Evolutionary conservation across 2,888 invertebrate species (phyloP).

Genomic region (Chromoteleia sp.): DNA sequence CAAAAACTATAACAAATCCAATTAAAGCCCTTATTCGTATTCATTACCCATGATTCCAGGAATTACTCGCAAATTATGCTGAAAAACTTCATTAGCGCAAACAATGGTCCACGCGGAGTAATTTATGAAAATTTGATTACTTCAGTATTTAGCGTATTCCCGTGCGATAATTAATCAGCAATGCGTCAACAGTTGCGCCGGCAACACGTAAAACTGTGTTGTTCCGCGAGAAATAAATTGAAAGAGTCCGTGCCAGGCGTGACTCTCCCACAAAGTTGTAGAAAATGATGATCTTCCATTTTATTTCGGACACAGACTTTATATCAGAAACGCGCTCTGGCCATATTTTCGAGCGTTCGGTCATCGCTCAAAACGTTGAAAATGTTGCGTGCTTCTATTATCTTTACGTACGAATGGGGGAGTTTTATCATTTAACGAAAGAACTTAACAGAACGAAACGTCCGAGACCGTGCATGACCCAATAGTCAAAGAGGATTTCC

Average conservation of each 20-base stretch:
- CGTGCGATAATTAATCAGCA: constrained; percentile 53
- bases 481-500: constrained; percentile 37
- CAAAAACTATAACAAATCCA: constrained; percentile 34
- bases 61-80: constrained; percentile 24
- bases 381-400: constrained; percentile 56
- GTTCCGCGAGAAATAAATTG: constrained; percentile 56
- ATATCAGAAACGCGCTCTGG: constrained; percentile 32
- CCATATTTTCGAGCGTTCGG: constrained; percentile 44
- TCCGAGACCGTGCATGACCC: constrained; percentile 22
- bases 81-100: constrained; percentile 43
- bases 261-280: constrained; percentile 63
- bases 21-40: constrained; percentile 31
- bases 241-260: constrained; percentile 59
- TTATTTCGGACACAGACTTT: constrained; percentile 46
- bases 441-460: constrained; percentile 38
- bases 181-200: constrained; percentile 45
- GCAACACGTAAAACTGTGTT: constrained; percentile 52
- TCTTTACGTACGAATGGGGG: constrained; percentile 32
- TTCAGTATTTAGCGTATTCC: constrained; percentile 29
- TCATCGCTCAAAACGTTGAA: constrained; percentile 57
- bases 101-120: constrained; percentile 19
- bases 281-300: constrained; percentile 48
- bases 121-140: constrained; percentile 62
- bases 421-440: constrained; percentile 53
- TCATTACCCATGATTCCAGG: constrained; percentile 11